Evolutionary conservation across 2,888 invertebrate genomes (phyloP).

Genomic region (Gymnoscelis rufifasciata): DNA sequence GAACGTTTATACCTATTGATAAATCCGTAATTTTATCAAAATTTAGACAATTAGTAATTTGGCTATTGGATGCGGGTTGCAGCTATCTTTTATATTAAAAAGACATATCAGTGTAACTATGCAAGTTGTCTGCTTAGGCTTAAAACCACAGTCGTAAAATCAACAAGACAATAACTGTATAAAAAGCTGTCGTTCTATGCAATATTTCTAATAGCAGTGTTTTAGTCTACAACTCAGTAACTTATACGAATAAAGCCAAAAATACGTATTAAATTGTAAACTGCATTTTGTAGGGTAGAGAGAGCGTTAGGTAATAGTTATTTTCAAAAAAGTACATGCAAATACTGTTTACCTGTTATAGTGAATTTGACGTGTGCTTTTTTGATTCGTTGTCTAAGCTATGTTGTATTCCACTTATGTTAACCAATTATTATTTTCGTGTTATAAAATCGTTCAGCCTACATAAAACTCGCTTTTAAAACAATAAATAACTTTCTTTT

Average conservation of each 20-base stretch:
- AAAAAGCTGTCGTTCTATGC: background rate
- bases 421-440: too few relatives aligned
- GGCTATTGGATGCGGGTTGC: too few relatives aligned
- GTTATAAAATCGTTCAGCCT: too few relatives aligned
- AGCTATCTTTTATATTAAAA: conserved; percentile 10
- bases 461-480: too few relatives aligned
- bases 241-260: background rate
- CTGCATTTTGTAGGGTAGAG: background rate
- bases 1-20: too few relatives aligned
- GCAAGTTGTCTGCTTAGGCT: conserved; percentile 11
- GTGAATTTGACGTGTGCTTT: too few relatives aligned
- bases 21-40: too few relatives aligned
- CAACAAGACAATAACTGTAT: conserved; percentile 14
- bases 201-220: background rate
- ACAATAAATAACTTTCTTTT: too few relatives aligned
- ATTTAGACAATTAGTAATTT: too few relatives aligned
- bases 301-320: background rate
- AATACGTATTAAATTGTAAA: background rate
- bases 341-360: too few relatives aligned
- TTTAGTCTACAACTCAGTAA: background rate
- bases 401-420: background rate
- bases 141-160: background rate
- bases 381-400: too few relatives aligned
- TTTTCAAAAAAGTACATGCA: background rate
- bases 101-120: conserved; percentile 16